These are phyloP conservation scores for Heliocidaris tuberculata DNA, from an alignment of 35 echinoderm and acorn worm species.

Conservation along the genomic window DNA sequence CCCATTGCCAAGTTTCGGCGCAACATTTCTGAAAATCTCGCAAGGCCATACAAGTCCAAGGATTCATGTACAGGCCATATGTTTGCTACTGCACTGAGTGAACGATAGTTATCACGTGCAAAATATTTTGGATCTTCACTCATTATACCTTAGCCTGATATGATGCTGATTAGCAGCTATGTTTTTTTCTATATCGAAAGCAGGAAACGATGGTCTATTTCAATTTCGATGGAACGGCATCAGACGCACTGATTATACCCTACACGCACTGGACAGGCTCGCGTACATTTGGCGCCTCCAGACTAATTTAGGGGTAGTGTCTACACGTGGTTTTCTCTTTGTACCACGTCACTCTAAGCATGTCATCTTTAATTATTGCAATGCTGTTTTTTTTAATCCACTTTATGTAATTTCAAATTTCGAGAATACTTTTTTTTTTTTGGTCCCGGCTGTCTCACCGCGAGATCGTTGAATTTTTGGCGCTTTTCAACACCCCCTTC, in stretches of 20 bases:
- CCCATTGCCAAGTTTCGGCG: background rate
- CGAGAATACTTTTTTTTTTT: too few relatives aligned
- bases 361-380: background rate
- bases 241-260: background rate
- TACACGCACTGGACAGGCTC: background rate
- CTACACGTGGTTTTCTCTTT: background rate
- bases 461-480: too few relatives aligned
- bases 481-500: too few relatives aligned
- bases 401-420: background rate
- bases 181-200: background rate
- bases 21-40: background rate
- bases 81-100: background rate
- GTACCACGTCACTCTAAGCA: background rate
- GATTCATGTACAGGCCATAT: background rate
- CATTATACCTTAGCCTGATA: background rate
- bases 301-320: background rate
- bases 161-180: background rate
- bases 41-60: background rate
- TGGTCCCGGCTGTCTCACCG: too few relatives aligned
- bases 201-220: background rate
- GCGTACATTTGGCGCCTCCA: background rate
- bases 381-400: background rate
- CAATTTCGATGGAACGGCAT: background rate
- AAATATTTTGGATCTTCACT: background rate
- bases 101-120: background rate